These are phyloP conservation scores for Haemorhous mexicanus DNA, from an alignment of 2,113 vertebrate species.

Conservation along the genomic window DNA sequence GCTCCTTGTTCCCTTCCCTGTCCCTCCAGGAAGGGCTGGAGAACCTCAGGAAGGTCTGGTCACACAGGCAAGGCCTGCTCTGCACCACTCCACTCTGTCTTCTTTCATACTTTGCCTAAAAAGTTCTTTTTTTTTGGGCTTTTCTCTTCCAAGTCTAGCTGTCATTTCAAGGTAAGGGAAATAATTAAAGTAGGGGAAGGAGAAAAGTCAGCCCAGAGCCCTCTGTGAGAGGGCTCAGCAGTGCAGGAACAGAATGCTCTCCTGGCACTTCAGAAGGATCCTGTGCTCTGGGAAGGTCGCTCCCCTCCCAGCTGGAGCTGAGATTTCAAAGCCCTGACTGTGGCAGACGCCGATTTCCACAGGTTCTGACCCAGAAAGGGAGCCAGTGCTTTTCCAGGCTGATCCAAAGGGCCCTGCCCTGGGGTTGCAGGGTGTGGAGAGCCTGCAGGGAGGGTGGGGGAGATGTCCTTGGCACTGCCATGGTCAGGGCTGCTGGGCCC, in stretches of 20 bases:
- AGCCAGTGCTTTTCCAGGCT: background rate
- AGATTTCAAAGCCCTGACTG: background rate
- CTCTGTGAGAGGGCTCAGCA: background rate
- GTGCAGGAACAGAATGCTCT: background rate
- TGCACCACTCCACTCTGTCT: background rate
- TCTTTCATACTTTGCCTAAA: background rate
- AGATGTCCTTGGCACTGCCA: background rate
- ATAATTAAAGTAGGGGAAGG: background rate
- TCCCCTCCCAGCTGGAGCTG: background rate
- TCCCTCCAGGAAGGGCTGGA: background rate
- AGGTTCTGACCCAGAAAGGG: background rate
- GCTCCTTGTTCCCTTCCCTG: accelerated
- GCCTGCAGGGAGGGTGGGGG: background rate
- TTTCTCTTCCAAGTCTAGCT: background rate
- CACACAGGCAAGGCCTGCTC: background rate
- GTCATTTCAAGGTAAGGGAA: background rate
- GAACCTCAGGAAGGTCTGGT: background rate
- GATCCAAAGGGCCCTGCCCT: background rate
- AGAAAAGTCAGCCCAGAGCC: background rate
- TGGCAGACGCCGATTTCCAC: background rate
- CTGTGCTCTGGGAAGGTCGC: background rate
- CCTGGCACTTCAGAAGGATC: background rate
- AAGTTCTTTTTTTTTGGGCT: background rate
- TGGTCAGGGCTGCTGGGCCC: background rate
- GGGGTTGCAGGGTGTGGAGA: background rate